Conservation (phyloP, 2,797 vertebrate genomes). For the Sciaenops ocellatus region DNA sequence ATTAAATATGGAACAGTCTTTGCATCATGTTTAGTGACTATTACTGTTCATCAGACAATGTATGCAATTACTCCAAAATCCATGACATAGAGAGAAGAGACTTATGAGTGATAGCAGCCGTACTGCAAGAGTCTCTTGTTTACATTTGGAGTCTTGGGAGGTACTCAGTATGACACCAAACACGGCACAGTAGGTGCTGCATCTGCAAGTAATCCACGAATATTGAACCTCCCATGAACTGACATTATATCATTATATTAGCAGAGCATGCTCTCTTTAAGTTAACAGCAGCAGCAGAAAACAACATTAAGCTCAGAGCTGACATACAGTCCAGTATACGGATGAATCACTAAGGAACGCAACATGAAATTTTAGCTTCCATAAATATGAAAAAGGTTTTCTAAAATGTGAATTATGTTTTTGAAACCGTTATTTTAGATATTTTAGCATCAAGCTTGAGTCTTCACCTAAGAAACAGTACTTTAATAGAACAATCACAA, state of each 20-base stretch:
- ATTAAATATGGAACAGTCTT: slow-evolving; percentile 39
- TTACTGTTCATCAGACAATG: slow-evolving; percentile 19
- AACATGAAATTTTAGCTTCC: neutral
- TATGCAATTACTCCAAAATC: slow-evolving; percentile 10
- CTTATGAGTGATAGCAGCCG: slow-evolving; percentile 44
- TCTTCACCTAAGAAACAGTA: neutral
- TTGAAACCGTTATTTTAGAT: neutral
- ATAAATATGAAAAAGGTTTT: neutral
- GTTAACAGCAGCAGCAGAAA: neutral
- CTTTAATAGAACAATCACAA: neutral
- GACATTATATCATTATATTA: slow-evolving; percentile 36
- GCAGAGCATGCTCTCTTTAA: slow-evolving; percentile 3
- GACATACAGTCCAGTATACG: neutral
- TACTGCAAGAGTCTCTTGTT: slow-evolving; percentile 56
- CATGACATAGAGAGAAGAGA: slow-evolving; percentile 6
- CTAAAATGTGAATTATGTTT: neutral
- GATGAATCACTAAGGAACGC: neutral
- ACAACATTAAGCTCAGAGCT: neutral
- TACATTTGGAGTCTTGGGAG: slow-evolving; percentile 68
- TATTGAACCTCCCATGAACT: slow-evolving; percentile 51
- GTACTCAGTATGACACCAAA: slow-evolving; percentile 66
- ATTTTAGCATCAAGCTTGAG: neutral
- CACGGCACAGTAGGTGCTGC: slow-evolving; percentile 62
- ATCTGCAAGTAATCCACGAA: slow-evolving; percentile 61
- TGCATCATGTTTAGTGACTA: slow-evolving; percentile 35